Evolutionary conservation across 1,140 invertebrate genomes (phyloP).

Genomic region (Drusus annulatus): DNA sequence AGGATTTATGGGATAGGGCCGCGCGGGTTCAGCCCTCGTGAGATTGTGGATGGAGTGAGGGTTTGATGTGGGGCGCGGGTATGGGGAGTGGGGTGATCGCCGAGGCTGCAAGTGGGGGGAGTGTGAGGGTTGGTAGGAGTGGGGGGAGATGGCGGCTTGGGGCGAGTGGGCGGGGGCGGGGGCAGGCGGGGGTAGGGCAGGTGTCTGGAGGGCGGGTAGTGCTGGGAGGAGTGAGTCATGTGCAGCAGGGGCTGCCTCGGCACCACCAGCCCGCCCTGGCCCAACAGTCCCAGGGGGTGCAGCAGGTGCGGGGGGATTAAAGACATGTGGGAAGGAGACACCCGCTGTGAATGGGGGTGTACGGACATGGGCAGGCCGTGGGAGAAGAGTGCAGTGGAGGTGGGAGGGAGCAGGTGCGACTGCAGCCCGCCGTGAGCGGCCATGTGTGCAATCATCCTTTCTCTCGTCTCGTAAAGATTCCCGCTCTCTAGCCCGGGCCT

Average conservation of each 20-base stretch:
- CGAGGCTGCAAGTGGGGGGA: slow-evolving; percentile 51
- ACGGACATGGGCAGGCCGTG: slow-evolving; percentile 52
- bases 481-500: slow-evolving; percentile 54
- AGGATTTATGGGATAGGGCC: slow-evolving; percentile 28
- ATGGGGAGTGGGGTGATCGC: slow-evolving; percentile 54
- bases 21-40: slow-evolving; percentile 46
- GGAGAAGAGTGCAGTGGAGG: slow-evolving; percentile 49
- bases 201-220: slow-evolving; percentile 48
- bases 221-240: slow-evolving; percentile 27
- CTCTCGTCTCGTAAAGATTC: slow-evolving; percentile 61
- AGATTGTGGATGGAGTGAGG: slow-evolving; percentile 56
- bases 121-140: slow-evolving; percentile 52
- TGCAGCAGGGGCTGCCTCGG: slow-evolving; percentile 50
- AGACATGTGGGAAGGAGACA: slow-evolving; percentile 61
- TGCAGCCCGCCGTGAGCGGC: slow-evolving; percentile 41
- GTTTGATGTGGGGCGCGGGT: slow-evolving; percentile 48
- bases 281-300: slow-evolving; percentile 62
- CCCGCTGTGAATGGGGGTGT: slow-evolving; percentile 59
- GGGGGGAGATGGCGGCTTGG: slow-evolving; percentile 51
- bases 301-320: slow-evolving; percentile 61
- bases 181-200: slow-evolving; percentile 47
- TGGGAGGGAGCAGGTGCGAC: slow-evolving; percentile 52
- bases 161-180: slow-evolving; percentile 52
- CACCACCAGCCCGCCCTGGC: slow-evolving; percentile 60
- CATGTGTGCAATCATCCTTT: slow-evolving; percentile 55